Conservation (phyloP, 2,113 vertebrate genomes). For the Beaufortia kweichowensis region DNA sequence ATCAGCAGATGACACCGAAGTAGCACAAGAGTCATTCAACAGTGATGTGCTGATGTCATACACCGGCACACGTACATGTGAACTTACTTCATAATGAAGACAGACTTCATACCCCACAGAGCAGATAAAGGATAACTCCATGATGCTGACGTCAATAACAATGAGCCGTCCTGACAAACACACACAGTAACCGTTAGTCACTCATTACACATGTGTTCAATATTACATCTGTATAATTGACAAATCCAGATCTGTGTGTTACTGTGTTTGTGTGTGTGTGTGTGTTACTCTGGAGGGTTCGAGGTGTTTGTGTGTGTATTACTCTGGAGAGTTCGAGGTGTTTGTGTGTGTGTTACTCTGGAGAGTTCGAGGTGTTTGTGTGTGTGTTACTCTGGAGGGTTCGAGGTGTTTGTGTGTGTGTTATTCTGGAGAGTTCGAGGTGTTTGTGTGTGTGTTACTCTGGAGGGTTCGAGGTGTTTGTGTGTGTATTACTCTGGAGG, state of each 20-base stretch:
- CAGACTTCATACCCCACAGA: conserved; percentile 98
- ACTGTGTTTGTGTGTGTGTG: no score
- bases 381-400: conserved; percentile 86
- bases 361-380: no score
- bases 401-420: conserved; percentile 83
- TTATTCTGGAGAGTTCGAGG: no score
- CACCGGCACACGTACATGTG: neutral
- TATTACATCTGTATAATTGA: no score
- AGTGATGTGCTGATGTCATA: no score
- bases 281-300: no score
- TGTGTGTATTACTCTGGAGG: no score
- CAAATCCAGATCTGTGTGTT: no score
- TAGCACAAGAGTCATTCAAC: no score
- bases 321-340: conserved; percentile 97
- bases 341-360: conserved; percentile 68
- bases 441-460: conserved; percentile 79
- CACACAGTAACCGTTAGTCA: neutral
- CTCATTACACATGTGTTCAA: no score
- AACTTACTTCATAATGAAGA: conserved; percentile 99
- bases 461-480: conserved; percentile 94
- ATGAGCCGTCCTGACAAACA: conserved; percentile 85
- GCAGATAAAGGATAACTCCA: conserved; percentile 97
- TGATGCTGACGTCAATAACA: conserved; percentile 92
- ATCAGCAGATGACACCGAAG: no score
- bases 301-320: conserved; percentile 39